These are phyloP conservation scores for Drosophila greeni DNA, from an alignment of 2,888 invertebrate genomes.

Conservation along the genomic window DNA sequence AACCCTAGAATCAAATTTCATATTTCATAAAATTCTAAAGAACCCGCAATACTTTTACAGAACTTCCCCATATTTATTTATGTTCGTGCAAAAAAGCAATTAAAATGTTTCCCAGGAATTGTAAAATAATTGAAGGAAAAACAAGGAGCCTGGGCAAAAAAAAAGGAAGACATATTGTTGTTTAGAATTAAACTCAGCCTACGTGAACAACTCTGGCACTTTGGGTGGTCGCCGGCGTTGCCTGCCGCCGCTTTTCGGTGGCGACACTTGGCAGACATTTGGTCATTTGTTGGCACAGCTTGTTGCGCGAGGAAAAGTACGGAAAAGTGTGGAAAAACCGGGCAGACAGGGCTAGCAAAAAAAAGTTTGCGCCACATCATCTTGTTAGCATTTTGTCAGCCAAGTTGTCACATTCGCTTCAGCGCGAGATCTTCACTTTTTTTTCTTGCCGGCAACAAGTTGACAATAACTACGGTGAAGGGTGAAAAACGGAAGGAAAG, in stretches of 20 bases:
- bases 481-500: slow-evolving; percentile 6
- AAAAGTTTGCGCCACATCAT: slow-evolving; percentile 54
- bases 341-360: slow-evolving; percentile 28
- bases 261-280: slow-evolving; percentile 66
- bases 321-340: slow-evolving; percentile 21
- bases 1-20: neutral
- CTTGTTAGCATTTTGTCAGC: slow-evolving; percentile 74
- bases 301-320: slow-evolving; percentile 49
- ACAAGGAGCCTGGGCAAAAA: neutral
- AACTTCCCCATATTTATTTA: neutral
- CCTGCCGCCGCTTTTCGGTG: slow-evolving; percentile 20
- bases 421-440: slow-evolving; percentile 18
- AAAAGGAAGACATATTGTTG: slow-evolving; percentile 20
- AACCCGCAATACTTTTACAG: no score
- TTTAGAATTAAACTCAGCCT: slow-evolving; percentile 27
- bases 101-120: neutral
- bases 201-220: slow-evolving; percentile 16
- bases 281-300: slow-evolving; percentile 70
- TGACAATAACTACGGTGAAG: slow-evolving; percentile 43
- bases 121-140: slow-evolving; percentile 41
- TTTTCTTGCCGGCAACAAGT: slow-evolving; percentile 59
- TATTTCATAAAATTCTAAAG: neutral
- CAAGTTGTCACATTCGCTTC: slow-evolving; percentile 70
- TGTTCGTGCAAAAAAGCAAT: slow-evolving; percentile 7
- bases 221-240: slow-evolving; percentile 35